A percentile compares a stretch with the other conserved stretches of the same genome.
Conservation (phyloP, 37 sponge, comb jelly and placozoan species). For the Petrosia ficiformis region DNA sequence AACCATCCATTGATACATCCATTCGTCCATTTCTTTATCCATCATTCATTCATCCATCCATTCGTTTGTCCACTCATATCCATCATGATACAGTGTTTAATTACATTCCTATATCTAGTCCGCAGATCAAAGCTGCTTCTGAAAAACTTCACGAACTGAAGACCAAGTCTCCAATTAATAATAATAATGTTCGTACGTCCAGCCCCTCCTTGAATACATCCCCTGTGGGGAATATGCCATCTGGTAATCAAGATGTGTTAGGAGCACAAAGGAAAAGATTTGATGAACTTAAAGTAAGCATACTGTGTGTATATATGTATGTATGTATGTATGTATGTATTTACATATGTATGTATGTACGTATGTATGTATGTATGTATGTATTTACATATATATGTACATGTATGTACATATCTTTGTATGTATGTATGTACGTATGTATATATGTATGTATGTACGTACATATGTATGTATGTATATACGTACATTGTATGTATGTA, state of each 20-base stretch:
- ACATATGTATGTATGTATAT: not conserved
- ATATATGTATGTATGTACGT: not conserved
- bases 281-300: slow-evolving; percentile 51
- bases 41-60: no score
- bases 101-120: no score
- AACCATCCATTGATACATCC: no score
- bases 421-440: not conserved
- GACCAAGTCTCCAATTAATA: not conserved
- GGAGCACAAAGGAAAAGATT: slow-evolving; percentile 65
- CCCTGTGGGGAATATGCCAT: slow-evolving; percentile 6
- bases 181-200: not conserved
- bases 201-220: not conserved
- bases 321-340: not conserved
- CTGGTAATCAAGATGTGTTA: slow-evolving; percentile 38
- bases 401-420: not conserved
- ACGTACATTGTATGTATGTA: not conserved
- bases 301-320: not conserved
- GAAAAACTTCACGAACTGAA: slow-evolving; percentile 30
- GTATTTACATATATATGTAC: no score
- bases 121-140: slow-evolving; percentile 40
- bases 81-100: no score
- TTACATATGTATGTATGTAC: not conserved
- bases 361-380: not conserved
- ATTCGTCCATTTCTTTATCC: no score
- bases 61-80: no score